Percentiles rank a stretch among this genome's conserved stretches.
phyloP scores from a whole-genome alignment of 2,113 vertebrate species.

The Hiodon tergisus region DNA sequence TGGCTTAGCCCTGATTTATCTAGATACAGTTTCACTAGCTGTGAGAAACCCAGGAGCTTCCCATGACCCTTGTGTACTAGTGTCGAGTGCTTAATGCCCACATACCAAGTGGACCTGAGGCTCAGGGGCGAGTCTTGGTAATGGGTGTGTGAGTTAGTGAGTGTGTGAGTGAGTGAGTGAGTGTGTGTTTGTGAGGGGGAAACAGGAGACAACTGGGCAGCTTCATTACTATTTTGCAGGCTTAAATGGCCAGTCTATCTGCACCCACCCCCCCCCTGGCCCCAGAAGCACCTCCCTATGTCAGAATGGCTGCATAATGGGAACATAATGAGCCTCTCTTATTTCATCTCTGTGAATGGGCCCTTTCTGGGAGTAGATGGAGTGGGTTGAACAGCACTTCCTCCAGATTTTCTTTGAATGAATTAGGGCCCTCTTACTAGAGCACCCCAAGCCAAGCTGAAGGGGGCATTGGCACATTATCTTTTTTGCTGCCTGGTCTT shows the following conservation, averaged over 20 bases:
- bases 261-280: constrained; percentile 26
- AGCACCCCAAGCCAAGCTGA: constrained; percentile 35
- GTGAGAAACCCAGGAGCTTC: constrained; percentile 45
- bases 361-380: constrained; percentile 54
- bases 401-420: constrained; percentile 53
- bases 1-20: constrained; percentile 37
- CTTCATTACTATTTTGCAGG: constrained; percentile 38
- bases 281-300: constrained; percentile 35
- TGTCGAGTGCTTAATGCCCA: constrained; percentile 30
- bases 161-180: constrained; percentile 42
- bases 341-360: constrained; percentile 48
- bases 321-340: constrained; percentile 55
- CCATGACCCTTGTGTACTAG: constrained; percentile 52
- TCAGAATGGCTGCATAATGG: constrained; percentile 50
- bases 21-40: constrained; percentile 45
- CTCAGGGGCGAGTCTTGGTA: not conserved
- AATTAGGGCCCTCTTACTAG: constrained; percentile 48
- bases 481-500: constrained; percentile 12
- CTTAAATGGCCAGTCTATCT: constrained; percentile 14
- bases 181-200: constrained; percentile 9
- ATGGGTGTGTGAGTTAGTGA: constrained; percentile 20
- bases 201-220: constrained; percentile 9
- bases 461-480: constrained; percentile 42
- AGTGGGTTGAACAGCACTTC: constrained; percentile 49
- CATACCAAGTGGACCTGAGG: constrained; percentile 21